Evolutionary conservation across 2,113 vertebrate species (phyloP), one percentile per base, ranked within the genome.

Genomic region (Lophochroa leadbeateri): DNA sequence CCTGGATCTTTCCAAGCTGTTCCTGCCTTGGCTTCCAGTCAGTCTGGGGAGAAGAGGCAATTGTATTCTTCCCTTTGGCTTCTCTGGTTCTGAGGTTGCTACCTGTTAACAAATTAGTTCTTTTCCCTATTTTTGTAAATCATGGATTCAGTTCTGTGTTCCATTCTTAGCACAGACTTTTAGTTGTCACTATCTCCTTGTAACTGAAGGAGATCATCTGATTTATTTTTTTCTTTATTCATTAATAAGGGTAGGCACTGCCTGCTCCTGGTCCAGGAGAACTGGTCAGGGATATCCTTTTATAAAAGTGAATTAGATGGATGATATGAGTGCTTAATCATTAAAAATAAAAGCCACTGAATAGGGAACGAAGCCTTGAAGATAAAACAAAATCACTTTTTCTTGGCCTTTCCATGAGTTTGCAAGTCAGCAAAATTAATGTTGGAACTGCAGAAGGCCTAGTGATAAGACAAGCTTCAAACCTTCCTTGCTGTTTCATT

Each of bases 361-460:
- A 60, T 2, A 75, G 52, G 0, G 0, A 78, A 52, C 9, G 44
- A 91, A 72, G 81, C 19, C 16, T 10, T 18, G 6, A n/a, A 86
- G 55, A 83, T 49, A 53, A 83, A 86, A 81, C 27, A 44, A 71
- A 78, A 65, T 53, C n/a, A 20, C 92, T 74, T 88, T 68, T 92
- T 61, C 28, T 72, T 78, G 63, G 33, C 53, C 39, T 82, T 88
- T 61, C 65, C 28, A 3, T 5, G 31, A 68, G 46, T 85, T 52
- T 90, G 70, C 52, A 94, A 94, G 74, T 72, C 61, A 87, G 78
- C 80, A 95, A 31, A 89, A 82, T 52, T 9, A 70, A 89, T 9
- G 37, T 55, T 52, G 37, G 52, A 49, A 2, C 25, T 72, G 61
- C 55, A 70, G 83, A 86, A 64, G 57, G 33, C 33, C 18, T 61